Percentiles rank a stretch among this genome's conserved stretches.
Conservation (phyloP, 2,888 invertebrate species). For the Cataglyphis livida region DNA sequence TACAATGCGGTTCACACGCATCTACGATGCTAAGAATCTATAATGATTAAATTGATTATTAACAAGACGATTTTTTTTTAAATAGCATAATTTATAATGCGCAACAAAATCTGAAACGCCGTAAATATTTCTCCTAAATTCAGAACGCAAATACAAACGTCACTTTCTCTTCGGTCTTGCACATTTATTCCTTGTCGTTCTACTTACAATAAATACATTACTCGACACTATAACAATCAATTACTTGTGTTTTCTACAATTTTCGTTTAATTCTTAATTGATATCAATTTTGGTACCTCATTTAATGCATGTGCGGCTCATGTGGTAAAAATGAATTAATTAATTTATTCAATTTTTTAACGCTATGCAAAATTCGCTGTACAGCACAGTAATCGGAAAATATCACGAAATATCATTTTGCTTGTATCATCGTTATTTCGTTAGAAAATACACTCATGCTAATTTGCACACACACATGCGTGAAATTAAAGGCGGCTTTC, state of each 20-base stretch:
- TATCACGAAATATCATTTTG: conserved; percentile 16
- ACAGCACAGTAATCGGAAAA: conserved; percentile 18
- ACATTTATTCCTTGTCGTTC: conserved; percentile 47
- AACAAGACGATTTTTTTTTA: background rate
- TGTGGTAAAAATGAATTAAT: background rate
- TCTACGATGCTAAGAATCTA: conserved; percentile 1
- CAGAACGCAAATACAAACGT: conserved; percentile 9
- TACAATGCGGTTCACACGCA: conserved; percentile 21
- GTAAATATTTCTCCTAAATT: background rate
- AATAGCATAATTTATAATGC: background rate
- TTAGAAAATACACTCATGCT: conserved; percentile 24
- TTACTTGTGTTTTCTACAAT: conserved; percentile 16
- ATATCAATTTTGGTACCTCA: conserved; percentile 23
- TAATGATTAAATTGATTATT: conserved; percentile 22
- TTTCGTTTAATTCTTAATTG: conserved; percentile 11
- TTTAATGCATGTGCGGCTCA: background rate
- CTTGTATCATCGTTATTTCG: background rate
- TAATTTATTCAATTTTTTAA: background rate
- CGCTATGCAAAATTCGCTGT: conserved; percentile 1
- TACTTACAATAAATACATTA: conserved; percentile 47
- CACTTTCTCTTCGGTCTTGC: conserved; percentile 41
- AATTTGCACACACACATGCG: conserved; percentile 36
- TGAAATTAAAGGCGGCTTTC: conserved; percentile 28
- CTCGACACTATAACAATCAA: conserved; percentile 23
- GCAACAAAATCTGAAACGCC: conserved; percentile 9